These are phyloP conservation scores for Diphyllodes magnificus DNA, from an alignment of 2,113 vertebrate genomes.

Conservation along the genomic window DNA sequence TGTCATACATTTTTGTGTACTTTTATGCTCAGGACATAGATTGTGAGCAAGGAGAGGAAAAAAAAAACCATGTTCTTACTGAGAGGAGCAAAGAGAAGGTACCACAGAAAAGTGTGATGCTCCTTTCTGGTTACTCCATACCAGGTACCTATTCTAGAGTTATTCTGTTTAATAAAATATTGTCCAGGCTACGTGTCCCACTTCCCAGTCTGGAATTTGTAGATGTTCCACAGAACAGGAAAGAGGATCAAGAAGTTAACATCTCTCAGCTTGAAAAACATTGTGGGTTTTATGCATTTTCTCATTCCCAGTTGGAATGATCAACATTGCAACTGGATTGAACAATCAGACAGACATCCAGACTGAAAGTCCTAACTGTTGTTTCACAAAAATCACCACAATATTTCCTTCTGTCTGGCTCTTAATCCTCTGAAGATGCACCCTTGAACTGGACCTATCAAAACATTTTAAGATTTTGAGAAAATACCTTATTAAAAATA, in stretches of 20 bases:
- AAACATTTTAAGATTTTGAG: neutral
- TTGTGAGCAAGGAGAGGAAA: neutral
- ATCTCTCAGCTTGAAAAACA: neutral
- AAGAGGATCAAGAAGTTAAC: neutral
- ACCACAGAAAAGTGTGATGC: accelerated
- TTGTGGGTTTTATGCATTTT: neutral
- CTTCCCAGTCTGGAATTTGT: neutral
- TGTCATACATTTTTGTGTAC: neutral
- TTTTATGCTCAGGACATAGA: neutral
- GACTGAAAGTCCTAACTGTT: neutral
- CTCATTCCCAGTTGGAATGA: neutral
- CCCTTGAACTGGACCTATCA: accelerated
- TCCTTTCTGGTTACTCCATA: neutral
- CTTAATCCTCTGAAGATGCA: neutral
- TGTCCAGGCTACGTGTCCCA: neutral
- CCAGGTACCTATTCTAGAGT: neutral
- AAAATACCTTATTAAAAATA: neutral
- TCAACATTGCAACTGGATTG: neutral
- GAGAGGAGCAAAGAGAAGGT: neutral
- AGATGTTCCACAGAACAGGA: neutral
- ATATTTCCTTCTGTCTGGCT: neutral
- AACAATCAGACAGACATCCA: neutral
- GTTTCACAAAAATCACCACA: neutral
- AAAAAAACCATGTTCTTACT: neutral
- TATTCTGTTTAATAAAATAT: neutral